Percentiles rank a stretch among this genome's conserved stretches.
phyloP scores from a whole-genome alignment of 2,113 vertebrate species.

The Coregonus clupeaformis region DNA sequence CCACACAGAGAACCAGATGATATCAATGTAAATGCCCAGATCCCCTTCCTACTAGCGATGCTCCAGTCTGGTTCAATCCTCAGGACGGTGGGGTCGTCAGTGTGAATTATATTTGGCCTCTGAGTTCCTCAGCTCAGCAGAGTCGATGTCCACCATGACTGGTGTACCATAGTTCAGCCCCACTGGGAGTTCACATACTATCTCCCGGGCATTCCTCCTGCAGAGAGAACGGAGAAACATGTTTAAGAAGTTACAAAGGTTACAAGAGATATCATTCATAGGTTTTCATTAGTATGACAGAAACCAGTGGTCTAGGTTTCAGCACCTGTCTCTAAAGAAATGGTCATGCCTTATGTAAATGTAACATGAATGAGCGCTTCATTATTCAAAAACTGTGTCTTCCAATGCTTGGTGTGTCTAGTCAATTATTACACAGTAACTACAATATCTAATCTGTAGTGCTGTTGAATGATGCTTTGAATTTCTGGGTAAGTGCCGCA shows the following conservation, averaged over 20 bases:
- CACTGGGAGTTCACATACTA: slow-evolving; percentile 85
- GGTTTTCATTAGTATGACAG: too few relatives aligned
- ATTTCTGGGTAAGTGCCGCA: slow-evolving; percentile 53
- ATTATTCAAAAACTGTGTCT: too few relatives aligned
- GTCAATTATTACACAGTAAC: too few relatives aligned
- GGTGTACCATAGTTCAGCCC: slow-evolving; percentile 75
- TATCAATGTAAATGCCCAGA: slow-evolving; percentile 17
- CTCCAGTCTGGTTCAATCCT: slow-evolving; percentile 95
- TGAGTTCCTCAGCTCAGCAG: slow-evolving; percentile 85
- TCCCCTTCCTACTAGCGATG: slow-evolving; percentile 82
- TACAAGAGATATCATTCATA: not conserved
- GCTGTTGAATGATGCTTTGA: slow-evolving; percentile 61
- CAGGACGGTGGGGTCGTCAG: slow-evolving; percentile 91
- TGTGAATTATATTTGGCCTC: slow-evolving; percentile 95
- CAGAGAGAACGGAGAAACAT: not conserved
- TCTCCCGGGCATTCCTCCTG: slow-evolving; percentile 90
- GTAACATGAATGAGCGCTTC: too few relatives aligned
- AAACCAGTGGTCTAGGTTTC: too few relatives aligned
- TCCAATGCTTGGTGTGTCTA: too few relatives aligned
- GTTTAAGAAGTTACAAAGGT: not conserved
- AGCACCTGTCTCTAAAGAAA: too few relatives aligned
- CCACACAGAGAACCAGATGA: too few relatives aligned
- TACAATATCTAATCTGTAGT: slow-evolving; percentile 16
- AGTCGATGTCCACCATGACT: slow-evolving; percentile 89
- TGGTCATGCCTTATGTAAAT: too few relatives aligned